A percentile compares a stretch with the other conserved stretches of the same genome.
These are phyloP conservation scores for Campodea augens DNA, from an alignment of 1,140 invertebrate genomes.

Conservation along the genomic window DNA sequence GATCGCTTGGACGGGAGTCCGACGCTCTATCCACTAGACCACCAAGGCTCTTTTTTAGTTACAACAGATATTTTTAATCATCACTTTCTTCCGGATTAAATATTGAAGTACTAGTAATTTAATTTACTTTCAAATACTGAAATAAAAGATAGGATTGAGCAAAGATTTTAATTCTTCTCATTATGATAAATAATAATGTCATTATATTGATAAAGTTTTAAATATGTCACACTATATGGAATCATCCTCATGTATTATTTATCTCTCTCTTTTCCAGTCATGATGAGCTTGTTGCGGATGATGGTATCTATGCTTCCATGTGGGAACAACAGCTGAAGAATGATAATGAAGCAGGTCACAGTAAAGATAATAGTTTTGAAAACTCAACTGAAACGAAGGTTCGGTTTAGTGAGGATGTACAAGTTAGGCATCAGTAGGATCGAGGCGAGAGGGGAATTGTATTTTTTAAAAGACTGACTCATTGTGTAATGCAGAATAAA, in stretches of 20 bases:
- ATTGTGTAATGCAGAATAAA: no score
- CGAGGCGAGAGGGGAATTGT: no score
- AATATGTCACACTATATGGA: neutral
- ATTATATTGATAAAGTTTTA: neutral
- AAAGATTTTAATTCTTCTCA: slow-evolving; percentile 1
- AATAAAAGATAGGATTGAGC: slow-evolving; percentile 3
- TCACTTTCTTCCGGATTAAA: neutral
- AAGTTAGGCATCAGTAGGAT: no score
- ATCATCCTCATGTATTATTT: slow-evolving; percentile 5
- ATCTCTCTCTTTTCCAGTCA: slow-evolving; percentile 44
- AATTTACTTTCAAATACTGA: slow-evolving; percentile 3
- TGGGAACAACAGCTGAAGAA: slow-evolving; percentile 67
- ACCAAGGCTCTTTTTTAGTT: no score
- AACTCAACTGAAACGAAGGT: no score
- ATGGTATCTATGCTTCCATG: slow-evolving; percentile 63
- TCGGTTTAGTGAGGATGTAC: no score
- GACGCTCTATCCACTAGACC: no score
- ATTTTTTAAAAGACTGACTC: no score
- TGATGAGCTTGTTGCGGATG: slow-evolving; percentile 46
- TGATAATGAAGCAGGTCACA: slow-evolving; percentile 15
- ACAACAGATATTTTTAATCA: no score
- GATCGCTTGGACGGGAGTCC: no score
- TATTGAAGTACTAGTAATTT: neutral
- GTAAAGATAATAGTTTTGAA: no score
- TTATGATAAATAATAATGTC: no score